phyloP scores from a whole-genome alignment of 2,797 vertebrate genomes.

The Podarcis lilfordi region DNA sequence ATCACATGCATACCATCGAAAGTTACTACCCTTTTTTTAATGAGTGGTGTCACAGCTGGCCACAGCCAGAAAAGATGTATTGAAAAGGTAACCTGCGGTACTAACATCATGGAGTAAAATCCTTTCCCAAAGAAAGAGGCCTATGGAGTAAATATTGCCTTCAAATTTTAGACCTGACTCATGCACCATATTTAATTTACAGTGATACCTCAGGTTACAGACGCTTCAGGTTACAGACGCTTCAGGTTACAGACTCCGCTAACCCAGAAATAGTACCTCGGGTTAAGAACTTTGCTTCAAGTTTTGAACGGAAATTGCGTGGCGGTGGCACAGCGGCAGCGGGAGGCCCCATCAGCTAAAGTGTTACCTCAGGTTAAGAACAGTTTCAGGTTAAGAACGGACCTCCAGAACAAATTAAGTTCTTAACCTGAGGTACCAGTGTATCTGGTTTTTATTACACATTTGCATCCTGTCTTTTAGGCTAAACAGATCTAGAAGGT shows the following conservation, averaged over 20 bases:
- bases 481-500: neutral
- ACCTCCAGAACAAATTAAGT: no score
- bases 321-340: no score
- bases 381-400: no score
- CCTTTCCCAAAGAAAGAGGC: neutral
- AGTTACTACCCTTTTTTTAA: neutral
- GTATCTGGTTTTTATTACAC: neutral
- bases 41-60: neutral
- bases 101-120: neutral
- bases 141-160: neutral
- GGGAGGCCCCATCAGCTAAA: no score
- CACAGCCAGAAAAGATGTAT: neutral
- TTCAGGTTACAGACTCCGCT: no score
- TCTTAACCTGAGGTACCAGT: no score
- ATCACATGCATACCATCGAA: neutral
- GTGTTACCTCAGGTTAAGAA: no score
- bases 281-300: no score
- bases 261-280: no score
- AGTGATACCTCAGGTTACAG: no score
- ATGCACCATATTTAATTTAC: neutral
- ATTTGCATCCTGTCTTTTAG: neutral
- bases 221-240: no score
- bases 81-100: neutral
- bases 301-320: no score
- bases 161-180: neutral